phyloP scores from a whole-genome alignment of 1,140 invertebrate species.

The Pararge aegeria region DNA sequence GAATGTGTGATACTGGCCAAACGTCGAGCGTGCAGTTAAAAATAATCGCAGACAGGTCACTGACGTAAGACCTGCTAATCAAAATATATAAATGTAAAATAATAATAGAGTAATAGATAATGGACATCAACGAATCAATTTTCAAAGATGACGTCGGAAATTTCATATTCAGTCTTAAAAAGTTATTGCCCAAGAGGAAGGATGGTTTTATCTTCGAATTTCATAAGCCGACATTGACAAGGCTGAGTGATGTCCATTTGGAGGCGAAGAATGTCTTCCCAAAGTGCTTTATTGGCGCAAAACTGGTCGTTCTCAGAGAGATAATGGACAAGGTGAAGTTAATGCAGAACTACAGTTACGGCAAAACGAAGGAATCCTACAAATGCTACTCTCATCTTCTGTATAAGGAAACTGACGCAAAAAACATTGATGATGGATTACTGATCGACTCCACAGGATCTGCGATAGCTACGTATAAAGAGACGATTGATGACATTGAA shows the following conservation, averaged over 20 bases:
- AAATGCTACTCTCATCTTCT: slow-evolving; percentile 53
- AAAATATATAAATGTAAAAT: slow-evolving; percentile 48
- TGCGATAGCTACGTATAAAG: slow-evolving; percentile 59
- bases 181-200: slow-evolving; percentile 62
- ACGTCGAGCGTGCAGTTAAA: slow-evolving; percentile 46
- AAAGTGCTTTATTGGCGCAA: slow-evolving; percentile 64
- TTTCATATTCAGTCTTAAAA: slow-evolving; percentile 54
- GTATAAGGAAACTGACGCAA: slow-evolving; percentile 59
- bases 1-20: slow-evolving; percentile 49
- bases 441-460: slow-evolving; percentile 57
- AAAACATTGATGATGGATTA: slow-evolving; percentile 49
- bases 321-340: slow-evolving; percentile 63
- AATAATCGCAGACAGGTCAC: slow-evolving; percentile 56
- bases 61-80: slow-evolving; percentile 57
- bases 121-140: slow-evolving; percentile 63
- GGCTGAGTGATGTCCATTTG: slow-evolving; percentile 56
- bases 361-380: slow-evolving; percentile 53
- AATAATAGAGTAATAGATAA: slow-evolving; percentile 41
- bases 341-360: slow-evolving; percentile 65
- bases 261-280: slow-evolving; percentile 69
- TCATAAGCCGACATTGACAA: slow-evolving; percentile 40
- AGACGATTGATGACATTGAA: slow-evolving; percentile 46
- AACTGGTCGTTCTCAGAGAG: slow-evolving; percentile 53
- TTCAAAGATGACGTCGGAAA: slow-evolving; percentile 63
- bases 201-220: slow-evolving; percentile 50